Evolutionary conservation across 2,113 vertebrate genomes (phyloP), one percentile per base, ranked within the genome.

Genomic region (Syngnathus typhle): DNA sequence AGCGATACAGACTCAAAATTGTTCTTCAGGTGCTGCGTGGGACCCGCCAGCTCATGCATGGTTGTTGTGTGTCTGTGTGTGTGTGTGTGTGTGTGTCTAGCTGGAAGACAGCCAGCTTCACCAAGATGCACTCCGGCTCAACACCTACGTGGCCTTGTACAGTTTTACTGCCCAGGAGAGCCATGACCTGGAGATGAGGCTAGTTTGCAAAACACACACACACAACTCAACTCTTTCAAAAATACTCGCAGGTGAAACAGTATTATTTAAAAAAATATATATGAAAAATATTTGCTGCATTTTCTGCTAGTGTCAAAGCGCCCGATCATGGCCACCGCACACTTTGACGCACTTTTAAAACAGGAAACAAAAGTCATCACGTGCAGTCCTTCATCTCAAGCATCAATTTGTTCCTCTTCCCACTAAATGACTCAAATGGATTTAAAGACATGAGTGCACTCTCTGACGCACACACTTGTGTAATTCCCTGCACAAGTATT

Each of bases 181-280:
- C 68, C 93, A 97, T 78, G 96, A 99, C 84, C 91, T 98, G 89
- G 94, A 98, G 87, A 94, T 99, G 93, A 96, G 94, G 96, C 96
- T 79, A 75, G 85, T 77, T n/a, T 3, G 49, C 38, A 39, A 27
- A 55, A 43, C 21, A 18, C 3, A 3, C 49, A 10, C 7, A 3
- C 16, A 7, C 18, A 8, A 7, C 47, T 16, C 43, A 16, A 0
- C 27, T 32, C 27, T 32, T 32, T 32, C 27, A 32, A 32, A 32
- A 32, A 32, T 32, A 32, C 27, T 43, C 41, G 2, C 41, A 12
- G 41, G 41, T 13, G 41, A 43, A 43, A 43, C 41, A 43, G 11
- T 12, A 43, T 43, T 43, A 43, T 43, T 32, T 32, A 32, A 32
- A 32, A 32, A 27, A 32, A 32, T 3, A 32, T 32, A 32, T 32